Percentiles rank a stretch among this genome's conserved stretches.
Evolutionary conservation across 2,113 vertebrate species (phyloP).

Genomic region (Tricholaema leucomelas): DNA sequence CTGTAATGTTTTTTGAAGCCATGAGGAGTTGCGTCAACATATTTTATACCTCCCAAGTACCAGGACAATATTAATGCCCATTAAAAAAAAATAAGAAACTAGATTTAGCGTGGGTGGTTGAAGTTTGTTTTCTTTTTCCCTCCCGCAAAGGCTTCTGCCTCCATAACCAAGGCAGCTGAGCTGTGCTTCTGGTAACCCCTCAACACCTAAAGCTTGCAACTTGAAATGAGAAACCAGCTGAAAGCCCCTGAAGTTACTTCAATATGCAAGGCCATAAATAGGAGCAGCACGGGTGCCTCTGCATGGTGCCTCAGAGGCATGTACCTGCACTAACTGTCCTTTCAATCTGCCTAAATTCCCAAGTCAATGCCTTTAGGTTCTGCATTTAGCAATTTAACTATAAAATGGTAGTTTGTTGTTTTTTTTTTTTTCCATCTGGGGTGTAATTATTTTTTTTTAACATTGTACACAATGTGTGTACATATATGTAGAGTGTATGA

Average conservation of each 20-base stretch:
- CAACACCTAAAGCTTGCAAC: neutral
- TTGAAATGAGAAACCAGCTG: neutral
- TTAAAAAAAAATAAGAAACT: neutral
- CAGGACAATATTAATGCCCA: neutral
- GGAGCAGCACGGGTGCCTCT: neutral
- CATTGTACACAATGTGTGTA: neutral
- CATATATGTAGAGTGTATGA: neutral
- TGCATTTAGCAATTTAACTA: neutral
- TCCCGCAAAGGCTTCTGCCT: neutral
- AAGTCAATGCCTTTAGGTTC: neutral
- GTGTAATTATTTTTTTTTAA: neutral
- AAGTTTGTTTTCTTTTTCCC: neutral
- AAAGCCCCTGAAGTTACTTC: neutral
- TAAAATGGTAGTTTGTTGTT: neutral
- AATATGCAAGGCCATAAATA: accelerated
- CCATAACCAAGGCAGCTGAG: neutral
- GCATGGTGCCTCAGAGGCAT: neutral
- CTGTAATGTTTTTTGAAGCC: neutral
- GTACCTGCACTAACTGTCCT: neutral
- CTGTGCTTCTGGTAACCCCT: neutral
- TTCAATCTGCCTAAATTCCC: neutral
- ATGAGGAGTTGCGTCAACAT: neutral
- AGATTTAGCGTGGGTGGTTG: neutral
- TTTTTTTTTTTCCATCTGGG: neutral
- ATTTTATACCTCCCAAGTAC: neutral